A percentile compares a stretch with the other conserved stretches of the same genome.
phyloP scores from a whole-genome alignment of 2,113 vertebrate genomes.

The Macaca mulatta region DNA sequence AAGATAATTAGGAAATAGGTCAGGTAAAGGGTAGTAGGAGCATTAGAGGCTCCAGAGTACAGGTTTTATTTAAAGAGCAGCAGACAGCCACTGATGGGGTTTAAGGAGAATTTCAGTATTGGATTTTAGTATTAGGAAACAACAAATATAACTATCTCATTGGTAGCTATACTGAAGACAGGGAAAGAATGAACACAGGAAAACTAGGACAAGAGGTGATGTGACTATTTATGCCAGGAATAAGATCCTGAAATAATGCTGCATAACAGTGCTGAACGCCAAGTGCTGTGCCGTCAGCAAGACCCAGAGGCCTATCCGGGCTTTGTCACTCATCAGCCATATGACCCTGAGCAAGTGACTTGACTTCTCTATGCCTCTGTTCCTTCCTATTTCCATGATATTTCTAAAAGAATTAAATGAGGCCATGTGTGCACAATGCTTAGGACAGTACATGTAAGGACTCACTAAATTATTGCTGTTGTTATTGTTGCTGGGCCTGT shows the following conservation, averaged over 20 bases:
- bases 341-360: not conserved
- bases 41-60: not conserved
- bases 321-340: not conserved
- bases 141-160: not conserved
- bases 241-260: not conserved
- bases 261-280: not conserved
- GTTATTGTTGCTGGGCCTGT: not conserved
- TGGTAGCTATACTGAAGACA: not conserved
- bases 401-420: not conserved
- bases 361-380: not conserved
- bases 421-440: not conserved
- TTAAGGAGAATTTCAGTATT: not conserved
- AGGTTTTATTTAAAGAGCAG: not conserved
- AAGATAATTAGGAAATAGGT: not conserved
- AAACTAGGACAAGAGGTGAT: not conserved
- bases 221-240: not conserved
- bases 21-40: not conserved
- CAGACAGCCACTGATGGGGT: not conserved
- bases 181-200: not conserved
- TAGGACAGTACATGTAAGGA: too few species aligned
- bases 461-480: not conserved
- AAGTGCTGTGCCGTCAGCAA: not conserved
- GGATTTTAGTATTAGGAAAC: not conserved
- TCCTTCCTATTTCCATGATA: not conserved
- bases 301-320: not conserved